Evolutionary conservation across 1,140 invertebrate species (phyloP).

Genomic region (Ruditapes philippinarum): DNA sequence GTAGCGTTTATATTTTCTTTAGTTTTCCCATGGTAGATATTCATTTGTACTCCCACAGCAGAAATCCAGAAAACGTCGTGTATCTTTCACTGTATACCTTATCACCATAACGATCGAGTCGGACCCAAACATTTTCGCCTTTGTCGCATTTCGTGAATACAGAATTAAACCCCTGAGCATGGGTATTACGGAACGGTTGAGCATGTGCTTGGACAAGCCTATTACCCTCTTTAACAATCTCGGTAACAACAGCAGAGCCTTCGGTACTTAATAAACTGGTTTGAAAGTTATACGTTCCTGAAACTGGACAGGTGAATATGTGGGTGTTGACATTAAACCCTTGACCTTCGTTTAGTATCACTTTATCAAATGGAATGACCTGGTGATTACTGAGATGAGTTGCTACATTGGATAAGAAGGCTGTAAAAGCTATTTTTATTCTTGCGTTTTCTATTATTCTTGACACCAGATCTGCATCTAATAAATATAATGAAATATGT

Average conservation of each 20-base stretch:
- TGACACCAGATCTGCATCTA: too few relatives aligned
- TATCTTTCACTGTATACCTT: background rate
- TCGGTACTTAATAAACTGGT: background rate
- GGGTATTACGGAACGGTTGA: background rate
- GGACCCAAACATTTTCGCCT: constrained; percentile 4
- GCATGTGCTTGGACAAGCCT: background rate
- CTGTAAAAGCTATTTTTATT: background rate
- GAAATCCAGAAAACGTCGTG: constrained; percentile 27
- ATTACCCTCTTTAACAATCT: constrained; percentile 4
- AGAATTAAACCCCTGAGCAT: constrained; percentile 14
- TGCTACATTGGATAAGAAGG: background rate
- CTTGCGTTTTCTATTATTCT: too few relatives aligned
- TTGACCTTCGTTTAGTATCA: background rate
- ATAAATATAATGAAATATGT: too few relatives aligned
- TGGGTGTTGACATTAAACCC: background rate
- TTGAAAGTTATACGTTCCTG: background rate
- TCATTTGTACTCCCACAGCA: background rate
- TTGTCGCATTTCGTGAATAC: background rate
- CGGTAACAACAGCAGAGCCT: background rate
- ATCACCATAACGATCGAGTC: background rate
- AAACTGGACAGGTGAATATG: constrained; percentile 33
- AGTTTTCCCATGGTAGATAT: too few relatives aligned
- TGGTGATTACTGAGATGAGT: background rate
- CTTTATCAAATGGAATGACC: constrained; percentile 5
- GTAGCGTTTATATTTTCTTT: too few relatives aligned